These are phyloP conservation scores for Lepisosteus oculatus DNA, from an alignment of 2,113 vertebrate species.

Conservation along the genomic window DNA sequence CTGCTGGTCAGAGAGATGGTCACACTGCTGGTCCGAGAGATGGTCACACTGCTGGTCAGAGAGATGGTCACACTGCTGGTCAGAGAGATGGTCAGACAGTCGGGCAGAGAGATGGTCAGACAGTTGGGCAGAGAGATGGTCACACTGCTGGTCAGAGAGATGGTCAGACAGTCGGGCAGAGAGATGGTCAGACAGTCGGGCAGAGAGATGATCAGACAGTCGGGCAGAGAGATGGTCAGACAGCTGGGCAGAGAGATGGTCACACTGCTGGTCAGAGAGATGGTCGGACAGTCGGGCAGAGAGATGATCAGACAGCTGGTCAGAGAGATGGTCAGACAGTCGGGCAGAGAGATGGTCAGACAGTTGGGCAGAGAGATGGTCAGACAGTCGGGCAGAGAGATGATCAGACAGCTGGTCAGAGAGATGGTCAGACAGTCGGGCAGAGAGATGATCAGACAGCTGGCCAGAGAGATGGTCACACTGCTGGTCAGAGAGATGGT, in stretches of 20 bases:
- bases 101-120: no score
- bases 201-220: no score
- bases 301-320: no score
- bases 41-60: no score
- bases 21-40: conserved; percentile 1
- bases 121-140: neutral
- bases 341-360: conserved; percentile 20
- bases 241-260: neutral
- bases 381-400: neutral
- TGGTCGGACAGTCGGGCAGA: no score
- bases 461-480: no score
- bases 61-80: no score
- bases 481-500: conserved; percentile 27
- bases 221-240: conserved; percentile 25
- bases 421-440: neutral
- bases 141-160: neutral
- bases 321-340: no score
- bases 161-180: no score
- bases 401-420: conserved; percentile 13
- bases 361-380: no score
- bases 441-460: conserved; percentile 18
- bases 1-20: conserved; percentile 27
- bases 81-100: no score
- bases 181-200: conserved; percentile 8
- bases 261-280: no score